These are phyloP conservation scores for Leucosticte australis DNA, from an alignment of 2,113 vertebrate genomes.

Conservation along the genomic window DNA sequence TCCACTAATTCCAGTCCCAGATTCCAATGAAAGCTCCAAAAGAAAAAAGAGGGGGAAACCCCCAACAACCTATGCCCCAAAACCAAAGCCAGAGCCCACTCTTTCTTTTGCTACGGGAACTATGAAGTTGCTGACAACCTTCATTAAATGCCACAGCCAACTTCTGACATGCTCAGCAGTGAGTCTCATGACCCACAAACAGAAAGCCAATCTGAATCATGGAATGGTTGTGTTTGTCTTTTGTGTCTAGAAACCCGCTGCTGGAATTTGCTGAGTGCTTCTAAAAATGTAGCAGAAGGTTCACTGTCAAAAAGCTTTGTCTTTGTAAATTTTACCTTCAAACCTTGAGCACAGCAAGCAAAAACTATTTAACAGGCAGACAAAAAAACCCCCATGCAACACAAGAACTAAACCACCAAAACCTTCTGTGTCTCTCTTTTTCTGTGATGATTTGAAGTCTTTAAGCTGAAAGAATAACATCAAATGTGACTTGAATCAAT, in stretches of 20 bases:
- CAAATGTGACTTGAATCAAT: not conserved
- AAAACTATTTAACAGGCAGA: not conserved
- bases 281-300: slow-evolving; percentile 40
- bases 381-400: rapidly evolving
- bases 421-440: not conserved
- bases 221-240: slow-evolving; percentile 9
- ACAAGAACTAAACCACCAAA: not conserved
- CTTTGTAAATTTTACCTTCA: slow-evolving; percentile 26
- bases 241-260: not conserved
- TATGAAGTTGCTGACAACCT: slow-evolving; percentile 1
- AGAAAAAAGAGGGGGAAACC: rapidly evolving
- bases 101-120: slow-evolving; percentile 27
- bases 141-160: slow-evolving; percentile 28
- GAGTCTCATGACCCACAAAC: slow-evolving; percentile 12
- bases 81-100: not conserved
- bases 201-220: slow-evolving; percentile 9
- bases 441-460: not conserved
- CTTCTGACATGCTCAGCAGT: slow-evolving; percentile 7
- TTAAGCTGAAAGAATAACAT: slow-evolving; percentile 8
- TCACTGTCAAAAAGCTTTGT: not conserved
- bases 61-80: not conserved
- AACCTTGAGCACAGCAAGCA: not conserved
- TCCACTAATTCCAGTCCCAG: not conserved
- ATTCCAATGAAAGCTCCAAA: not conserved
- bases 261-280: slow-evolving; percentile 51